Evolutionary conservation across 2,113 vertebrate genomes (phyloP), one percentile per base, ranked within the genome.

Genomic region (Nibea albiflora): DNA sequence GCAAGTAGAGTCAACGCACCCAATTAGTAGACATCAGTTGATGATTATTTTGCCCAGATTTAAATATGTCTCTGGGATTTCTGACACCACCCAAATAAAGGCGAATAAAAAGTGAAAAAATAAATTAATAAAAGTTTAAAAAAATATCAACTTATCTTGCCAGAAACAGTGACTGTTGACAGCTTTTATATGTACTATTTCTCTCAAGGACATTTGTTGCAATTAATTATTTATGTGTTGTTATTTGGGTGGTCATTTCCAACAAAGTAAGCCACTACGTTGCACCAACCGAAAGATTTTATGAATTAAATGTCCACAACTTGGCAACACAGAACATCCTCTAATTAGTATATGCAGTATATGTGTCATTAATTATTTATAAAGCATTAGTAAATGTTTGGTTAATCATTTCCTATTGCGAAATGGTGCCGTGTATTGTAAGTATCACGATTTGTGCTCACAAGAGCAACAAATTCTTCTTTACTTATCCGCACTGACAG

Each of bases 351-450:
- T n/a, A 56, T 31, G n/a, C 24, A 67, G 12, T 22, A 20, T 54
- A 58, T 42, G 60, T 1, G 42, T 14, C 11, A 68, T 60, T 19
- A 50, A 77, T 49, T 17, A 49, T 58, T 10, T 39, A 19, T 77
- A 24, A 50, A 28, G 44, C 26, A 35, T 24, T 9, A 9, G 14
- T 77, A 22, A 71, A 64, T 72, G 20, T 80, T 72, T n/a, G 46
- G 54, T 56, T 56, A 19, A 39, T 57, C 15, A 39, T 39, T 39
- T 39, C 35, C 35, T 39, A 39, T 39, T 9, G 35, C 7, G 7
- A 39, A 39, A 39, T 9, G 35, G 35, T 39, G 1, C 8, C 8
- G 8, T 39, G 35, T 39, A 31, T 39, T 39, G 6, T 39, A 2
- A 39, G 7, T 39, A 39, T 39, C 35, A 39, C 8, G 35, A 39